Percentiles rank a stretch among this genome's conserved stretches.
phyloP scores from a whole-genome alignment of 2,888 invertebrate species.

The Leistus spinibarbis region DNA sequence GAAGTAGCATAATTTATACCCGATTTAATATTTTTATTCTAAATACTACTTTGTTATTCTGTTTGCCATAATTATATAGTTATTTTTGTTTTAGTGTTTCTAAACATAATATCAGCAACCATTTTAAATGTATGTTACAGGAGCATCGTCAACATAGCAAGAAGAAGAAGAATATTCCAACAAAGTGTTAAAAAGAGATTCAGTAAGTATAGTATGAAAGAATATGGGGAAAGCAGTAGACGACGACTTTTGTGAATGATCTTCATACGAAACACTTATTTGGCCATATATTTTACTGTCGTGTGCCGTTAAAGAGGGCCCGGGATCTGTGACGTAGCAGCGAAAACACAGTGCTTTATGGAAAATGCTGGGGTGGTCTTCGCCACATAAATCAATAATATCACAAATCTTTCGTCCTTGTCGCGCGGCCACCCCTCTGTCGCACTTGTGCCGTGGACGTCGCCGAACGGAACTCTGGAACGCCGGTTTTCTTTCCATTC shows the following conservation, averaged over 20 bases:
- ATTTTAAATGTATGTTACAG: background rate
- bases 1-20: too few species aligned
- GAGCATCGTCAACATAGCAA: background rate
- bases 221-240: background rate
- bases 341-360: conserved; percentile 53
- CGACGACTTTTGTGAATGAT: background rate
- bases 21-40: too few species aligned
- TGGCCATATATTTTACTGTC: conserved; percentile 57
- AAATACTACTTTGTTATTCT: too few species aligned
- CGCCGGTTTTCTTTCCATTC: conserved; percentile 33
- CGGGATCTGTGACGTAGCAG: conserved; percentile 52
- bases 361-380: conserved; percentile 57
- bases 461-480: conserved; percentile 7
- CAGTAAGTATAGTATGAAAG: too few species aligned
- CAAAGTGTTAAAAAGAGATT: background rate
- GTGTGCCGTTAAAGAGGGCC: conserved; percentile 26
- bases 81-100: background rate
- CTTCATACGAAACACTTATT: conserved; percentile 54
- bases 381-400: conserved; percentile 68
- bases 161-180: background rate
- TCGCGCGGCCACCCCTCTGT: conserved; percentile 48
- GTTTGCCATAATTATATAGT: too few species aligned
- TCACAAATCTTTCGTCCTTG: conserved; percentile 53
- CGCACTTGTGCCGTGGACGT: conserved; percentile 28
- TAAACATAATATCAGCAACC: background rate